Evolutionary conservation across 2,888 invertebrate genomes (phyloP), one percentile per base, ranked within the genome.

Genomic region (Leptogaster cylindrica): DNA sequence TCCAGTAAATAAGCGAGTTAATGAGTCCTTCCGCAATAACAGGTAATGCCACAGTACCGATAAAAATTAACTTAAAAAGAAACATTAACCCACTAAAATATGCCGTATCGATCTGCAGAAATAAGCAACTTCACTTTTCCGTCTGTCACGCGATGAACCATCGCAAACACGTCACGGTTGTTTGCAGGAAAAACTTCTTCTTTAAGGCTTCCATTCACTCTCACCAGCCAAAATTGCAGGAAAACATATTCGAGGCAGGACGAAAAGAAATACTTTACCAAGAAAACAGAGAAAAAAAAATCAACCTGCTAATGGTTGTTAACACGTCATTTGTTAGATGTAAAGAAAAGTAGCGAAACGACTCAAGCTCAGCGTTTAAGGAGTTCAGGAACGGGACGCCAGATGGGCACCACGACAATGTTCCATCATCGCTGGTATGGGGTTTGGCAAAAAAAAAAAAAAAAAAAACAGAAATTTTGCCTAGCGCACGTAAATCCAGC

Each of bases 301-400:
- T 65, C 52, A 41, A 39, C 46, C 67, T 70, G 70, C 67, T 70
- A 67, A 70, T 70, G 70, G 67, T 67, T 70, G 65, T 70, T 67
- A 70, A 70, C 70, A 70, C 67, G 67, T 70, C 67, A 70, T 67
- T 70, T 70, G 70, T 67, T 70, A 70, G 70, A n/a, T 70, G 65
- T 61, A 44, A 61, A 41, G 61, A 61, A 61, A 61, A 61, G 61
- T 61, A 61, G 61, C 61, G 41, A 44, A 61, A 61, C 61, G 61
- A 44, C 61, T 61, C 31, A 7, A 61, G 28, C 44, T 61, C 28
- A 61, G 33, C 41, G 18, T 12, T 1, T 25, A 12, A 28, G 27
- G 44, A 39, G 44, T 39, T 12, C 58, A 23, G 20, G n/a, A 2
- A 3, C 12, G 4, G 20, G 55, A 18, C 55, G 5, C 61, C 61